These are phyloP conservation scores for Rhabditophanes sp. DNA, from an alignment of 2,888 invertebrate genomes.

Conservation along the genomic window DNA sequence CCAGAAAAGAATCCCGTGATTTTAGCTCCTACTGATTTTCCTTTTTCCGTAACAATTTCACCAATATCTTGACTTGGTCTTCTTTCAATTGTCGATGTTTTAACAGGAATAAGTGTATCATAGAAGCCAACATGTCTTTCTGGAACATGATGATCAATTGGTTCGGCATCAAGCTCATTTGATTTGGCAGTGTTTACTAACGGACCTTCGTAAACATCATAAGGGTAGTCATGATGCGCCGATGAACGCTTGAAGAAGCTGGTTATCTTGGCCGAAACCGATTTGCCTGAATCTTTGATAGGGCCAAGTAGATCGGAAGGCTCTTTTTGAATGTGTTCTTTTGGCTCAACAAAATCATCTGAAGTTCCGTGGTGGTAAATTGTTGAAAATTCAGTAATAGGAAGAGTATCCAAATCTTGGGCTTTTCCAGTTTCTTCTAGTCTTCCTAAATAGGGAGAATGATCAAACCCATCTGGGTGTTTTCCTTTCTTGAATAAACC, in stretches of 20 bases:
- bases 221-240: slow-evolving; percentile 7
- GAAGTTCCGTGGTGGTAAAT: slow-evolving; percentile 13
- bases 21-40: slow-evolving; percentile 4
- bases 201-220: slow-evolving; percentile 5
- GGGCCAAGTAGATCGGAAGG: slow-evolving; percentile 1
- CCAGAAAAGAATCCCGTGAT: slow-evolving; percentile 7
- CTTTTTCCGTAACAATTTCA: slow-evolving; percentile 6
- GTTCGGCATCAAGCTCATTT: slow-evolving; percentile 3
- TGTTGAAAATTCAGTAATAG: slow-evolving; percentile 7
- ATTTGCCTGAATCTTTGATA: slow-evolving; percentile 5
- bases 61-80: slow-evolving; percentile 1
- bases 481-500: slow-evolving; percentile 7
- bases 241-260: slow-evolving; percentile 11
- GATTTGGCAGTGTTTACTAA: slow-evolving; percentile 1
- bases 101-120: slow-evolving; percentile 1
- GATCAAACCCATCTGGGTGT: slow-evolving; percentile 5
- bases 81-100: slow-evolving; percentile 1
- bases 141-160: slow-evolving; percentile 2
- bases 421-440: slow-evolving; percentile 2
- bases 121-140: slow-evolving; percentile 4
- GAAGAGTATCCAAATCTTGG: slow-evolving; percentile 3
- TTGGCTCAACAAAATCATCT: slow-evolving; percentile 4
- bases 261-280: slow-evolving; percentile 4
- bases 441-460: slow-evolving; percentile 4
- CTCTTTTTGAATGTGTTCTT: neutral